Evolutionary conservation across 2,888 invertebrate genomes (phyloP), one percentile per base, ranked within the genome.

Genomic region (Dryadula phaetusa): DNA sequence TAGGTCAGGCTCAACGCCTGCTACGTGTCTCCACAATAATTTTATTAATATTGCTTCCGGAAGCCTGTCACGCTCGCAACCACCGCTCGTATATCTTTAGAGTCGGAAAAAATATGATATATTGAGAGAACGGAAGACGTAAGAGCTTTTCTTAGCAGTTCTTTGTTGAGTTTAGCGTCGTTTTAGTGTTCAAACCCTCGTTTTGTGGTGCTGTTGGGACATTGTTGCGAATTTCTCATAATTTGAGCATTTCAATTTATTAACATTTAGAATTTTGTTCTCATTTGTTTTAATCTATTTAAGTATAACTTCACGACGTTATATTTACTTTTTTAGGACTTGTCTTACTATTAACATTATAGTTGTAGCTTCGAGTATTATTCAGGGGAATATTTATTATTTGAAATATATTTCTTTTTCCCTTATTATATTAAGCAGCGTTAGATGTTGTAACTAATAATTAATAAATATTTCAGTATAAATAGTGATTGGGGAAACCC

Each of bases 31-130:
- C 83, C 84, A 90, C 90, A 90, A 90, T 92, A 91, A 92, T 92
- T 92, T 92, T 92, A 92, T 92, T 92, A 92, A 92, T 91, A 92
- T 90, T 88, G 86, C 87, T 87, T 88, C 84, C 85, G 79, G 83
- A 89, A 88, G 88, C 83, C 86, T 88, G 92, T 91, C 92, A 92
- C 90, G 90, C 87, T 82, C 91, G 88, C 80, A 83, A 85, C 90
- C 87, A 77, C 82, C 81, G 87, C 85, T 85, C 91, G 82, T 91
- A 88, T 90, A 90, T 92, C 90, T 88, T 83, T 79, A 78, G 79
- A 79, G 79, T 79, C 78, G 84, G 84, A 90, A 91, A 92, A 91
- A 92, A 92, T 87, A 90, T 92, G 90, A 92, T 91, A 90, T 92
- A 92, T 92, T 86, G 86, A 86, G 88, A 85, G 84, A 85, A 90